Evolutionary conservation across 2,888 invertebrate genomes (phyloP), one percentile per base, ranked within the genome.

Genomic region (Anthrax anthrax): DNA sequence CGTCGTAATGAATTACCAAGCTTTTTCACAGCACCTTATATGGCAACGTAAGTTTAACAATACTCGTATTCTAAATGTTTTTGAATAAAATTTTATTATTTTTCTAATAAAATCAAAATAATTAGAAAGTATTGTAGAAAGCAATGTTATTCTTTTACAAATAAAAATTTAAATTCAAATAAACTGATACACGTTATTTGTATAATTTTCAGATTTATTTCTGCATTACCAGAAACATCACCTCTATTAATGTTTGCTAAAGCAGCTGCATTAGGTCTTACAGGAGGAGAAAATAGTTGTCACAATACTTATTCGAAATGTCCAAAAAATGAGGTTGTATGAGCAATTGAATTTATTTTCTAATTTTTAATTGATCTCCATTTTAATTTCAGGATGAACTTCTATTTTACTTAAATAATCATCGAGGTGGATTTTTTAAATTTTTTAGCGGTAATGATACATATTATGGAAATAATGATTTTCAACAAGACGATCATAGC

Each of bases 391-490:
- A 80, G 1, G 77, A 78, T 50, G 72, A 75, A 46, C 70, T 84
- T 1, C 72, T 84, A 12, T 69, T 79, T 60, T 85, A 85, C 58
- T 66, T 85, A 39, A 85, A 85, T 64, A 84, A 83, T 60, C 77
- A 84, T 57, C 82, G 82, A 47, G 84, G 85, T 36, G 85, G 84
- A 1, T 82, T 85, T 63, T 84, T 84, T 60, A 70, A 80, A 42
- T 81, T 80, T 57, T 84, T 84, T 58, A 76, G 71, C 45, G 69
- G 68, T 3, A 48, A 32, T 12, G 29, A 9, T 12, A 4, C 29
- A 32, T 12, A 32, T 32, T 12, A 9, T 32, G 13, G 5, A 8
- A 4, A 23, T 23, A 8, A 23, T 23, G 8, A 23, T 23, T 23
- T 23, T 23, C 23, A 23, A 23, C 23, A 23, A 23, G 8, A 23